phyloP scores from a whole-genome alignment of 1,140 invertebrate species.

The Bradysia coprophila region DNA sequence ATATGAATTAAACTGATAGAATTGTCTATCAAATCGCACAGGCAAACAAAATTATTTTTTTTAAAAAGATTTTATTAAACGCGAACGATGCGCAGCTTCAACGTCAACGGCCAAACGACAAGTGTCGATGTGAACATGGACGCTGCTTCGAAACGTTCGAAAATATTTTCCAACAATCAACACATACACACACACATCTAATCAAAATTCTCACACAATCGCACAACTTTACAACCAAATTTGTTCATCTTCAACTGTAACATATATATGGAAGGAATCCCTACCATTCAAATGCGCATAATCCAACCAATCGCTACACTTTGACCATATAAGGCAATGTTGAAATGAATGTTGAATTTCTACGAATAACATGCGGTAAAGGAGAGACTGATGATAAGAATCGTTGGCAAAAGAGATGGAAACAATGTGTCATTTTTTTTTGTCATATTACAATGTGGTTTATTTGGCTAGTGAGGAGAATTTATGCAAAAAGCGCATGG shows the following conservation, averaged over 20 bases:
- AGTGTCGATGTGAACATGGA: neutral
- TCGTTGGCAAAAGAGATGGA: neutral
- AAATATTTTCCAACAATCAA: too few relatives aligned
- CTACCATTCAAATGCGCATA: neutral
- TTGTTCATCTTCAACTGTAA: neutral
- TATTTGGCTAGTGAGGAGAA: too few relatives aligned
- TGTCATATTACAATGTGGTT: too few relatives aligned
- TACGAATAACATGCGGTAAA: neutral
- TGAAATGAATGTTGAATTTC: neutral
- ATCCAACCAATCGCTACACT: neutral
- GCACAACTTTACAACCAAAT: neutral
- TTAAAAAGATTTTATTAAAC: too few relatives aligned
- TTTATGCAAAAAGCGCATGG: too few relatives aligned
- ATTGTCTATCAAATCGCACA: too few relatives aligned
- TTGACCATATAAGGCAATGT: constrained; percentile 2
- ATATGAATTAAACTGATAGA: too few relatives aligned
- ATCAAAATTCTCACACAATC: neutral
- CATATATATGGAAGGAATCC: too few relatives aligned
- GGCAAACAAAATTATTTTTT: too few relatives aligned
- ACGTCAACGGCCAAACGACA: neutral
- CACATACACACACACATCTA: neutral
- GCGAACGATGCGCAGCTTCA: too few relatives aligned
- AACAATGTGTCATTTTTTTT: neutral
- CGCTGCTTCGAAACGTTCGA: too few relatives aligned
- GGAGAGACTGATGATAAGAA: neutral